These are phyloP conservation scores for Montipora capitata DNA, from an alignment of 92 coral and sea anemone genomes.

Conservation along the genomic window DNA sequence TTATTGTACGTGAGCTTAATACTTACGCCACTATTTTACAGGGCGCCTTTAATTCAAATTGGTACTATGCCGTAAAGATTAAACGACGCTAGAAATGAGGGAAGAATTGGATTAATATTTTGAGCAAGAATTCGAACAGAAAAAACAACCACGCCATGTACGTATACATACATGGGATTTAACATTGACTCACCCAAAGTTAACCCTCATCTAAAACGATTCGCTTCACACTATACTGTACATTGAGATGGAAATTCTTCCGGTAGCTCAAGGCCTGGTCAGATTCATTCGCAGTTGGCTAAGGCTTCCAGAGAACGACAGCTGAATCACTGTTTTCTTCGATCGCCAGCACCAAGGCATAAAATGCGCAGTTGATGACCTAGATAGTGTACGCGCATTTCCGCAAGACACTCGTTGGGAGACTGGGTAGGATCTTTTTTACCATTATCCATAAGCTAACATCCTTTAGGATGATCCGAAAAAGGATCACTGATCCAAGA, in stretches of 20 bases:
- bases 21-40: no score
- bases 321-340: neutral
- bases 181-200: neutral
- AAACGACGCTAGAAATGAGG: no score
- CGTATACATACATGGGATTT: no score
- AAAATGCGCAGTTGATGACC: constrained; percentile 26
- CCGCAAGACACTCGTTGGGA: constrained; percentile 9
- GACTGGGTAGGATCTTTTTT: constrained; percentile 17
- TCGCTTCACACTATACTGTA: neutral
- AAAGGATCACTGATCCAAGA: no score
- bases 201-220: neutral
- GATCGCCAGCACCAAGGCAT: neutral
- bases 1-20: no score
- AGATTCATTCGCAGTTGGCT: neutral
- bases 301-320: constrained; percentile 10
- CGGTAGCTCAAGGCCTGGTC: neutral
- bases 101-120: no score
- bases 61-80: no score
- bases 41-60: neutral
- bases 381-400: constrained; percentile 23
- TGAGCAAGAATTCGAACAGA: no score
- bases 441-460: no score
- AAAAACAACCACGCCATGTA: no score
- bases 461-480: no score
- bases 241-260: neutral